Conservation (phyloP, 2,113 vertebrate genomes). For the Ophthalmolycus amberensis region DNA sequence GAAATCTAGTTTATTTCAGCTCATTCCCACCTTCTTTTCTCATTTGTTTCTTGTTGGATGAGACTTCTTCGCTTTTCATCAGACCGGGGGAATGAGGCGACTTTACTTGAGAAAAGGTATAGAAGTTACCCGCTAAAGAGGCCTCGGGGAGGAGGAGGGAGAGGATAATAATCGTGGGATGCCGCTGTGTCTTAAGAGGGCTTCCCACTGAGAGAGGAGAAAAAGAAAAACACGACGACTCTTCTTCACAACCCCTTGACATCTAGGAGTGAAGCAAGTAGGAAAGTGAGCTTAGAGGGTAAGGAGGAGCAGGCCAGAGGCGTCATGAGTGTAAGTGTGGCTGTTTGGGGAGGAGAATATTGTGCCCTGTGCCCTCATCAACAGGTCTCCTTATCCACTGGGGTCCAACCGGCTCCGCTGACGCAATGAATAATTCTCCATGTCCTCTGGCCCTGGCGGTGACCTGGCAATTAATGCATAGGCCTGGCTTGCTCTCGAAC, state of each 20-base stretch:
- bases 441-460: conserved; percentile 66
- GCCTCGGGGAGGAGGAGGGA: conserved; percentile 57
- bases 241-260: conserved; percentile 63
- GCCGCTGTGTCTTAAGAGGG: conserved; percentile 61
- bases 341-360: conserved; percentile 53
- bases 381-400: conserved; percentile 64
- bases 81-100: conserved; percentile 55
- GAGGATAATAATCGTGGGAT: conserved; percentile 69
- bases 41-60: conserved; percentile 28
- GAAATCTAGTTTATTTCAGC: conserved; percentile 42
- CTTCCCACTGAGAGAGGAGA: conserved; percentile 60
- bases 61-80: conserved; percentile 9
- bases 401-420: conserved; percentile 52
- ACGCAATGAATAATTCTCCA: conserved; percentile 80
- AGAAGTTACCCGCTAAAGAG: conserved; percentile 67
- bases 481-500: conserved; percentile 13
- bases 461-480: conserved; percentile 78
- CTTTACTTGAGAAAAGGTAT: conserved; percentile 55
- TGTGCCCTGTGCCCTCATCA: conserved; percentile 63
- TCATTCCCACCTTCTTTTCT: conserved; percentile 14
- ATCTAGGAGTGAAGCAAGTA: conserved; percentile 55
- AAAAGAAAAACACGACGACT: conserved; percentile 26
- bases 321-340: conserved; percentile 31
- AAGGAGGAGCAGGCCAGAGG: conserved; percentile 35
- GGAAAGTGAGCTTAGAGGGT: conserved; percentile 19